Base-by-base conservation (phyloP, 2,888 invertebrate genomes). In the Mactromeris polynyma region DNA sequence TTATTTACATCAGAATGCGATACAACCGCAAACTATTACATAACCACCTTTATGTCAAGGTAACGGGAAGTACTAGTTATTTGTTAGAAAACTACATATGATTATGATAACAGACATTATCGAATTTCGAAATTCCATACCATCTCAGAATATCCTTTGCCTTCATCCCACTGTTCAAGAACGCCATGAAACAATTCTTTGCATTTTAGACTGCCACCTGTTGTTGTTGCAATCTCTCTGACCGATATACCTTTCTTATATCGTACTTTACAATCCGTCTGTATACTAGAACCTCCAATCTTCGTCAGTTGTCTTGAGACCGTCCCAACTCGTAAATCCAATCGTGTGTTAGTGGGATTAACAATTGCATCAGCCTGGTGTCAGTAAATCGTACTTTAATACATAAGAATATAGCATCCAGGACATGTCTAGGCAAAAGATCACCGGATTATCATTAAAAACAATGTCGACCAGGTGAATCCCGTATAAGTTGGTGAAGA, bases 301-400 rank as follows among this genome's bases (percentile, higher is more conserved):
- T 51, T 90, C 92, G 26, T 87, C 90, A 21, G 86, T 85, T 58
- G 92, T 89, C 21, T 83, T 3, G 92, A 90, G 17, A 90, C 54
- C 17, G 77, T 58, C 0, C 89, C 87, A 6, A 82, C 33, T 0
- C 26, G 78, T 38, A 92, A 83, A 51, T 88, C 82, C 33, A 92
- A 19, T 7, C 77, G 21, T 4, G 21, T n/a, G 79, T 85, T 90
- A 19, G 89, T 87, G 38, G 89, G 86, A 81, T 92, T 92, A 2
- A 90, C 92, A 19, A 92, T 86, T 7, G 88, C 92, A 82, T 92
- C 90, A 58, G 77, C 86, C 92, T 92, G 31, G 2, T 82, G 54
- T 14, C 6, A 26, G 17, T 31, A 2, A 58, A 46, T n/a, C n/a
- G 46, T 46, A 17, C 1, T 46, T 46, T 4, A 1, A 2, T 17